These are phyloP conservation scores for Monochamus alternatus DNA, from an alignment of 2,888 invertebrate species.

Conservation along the genomic window DNA sequence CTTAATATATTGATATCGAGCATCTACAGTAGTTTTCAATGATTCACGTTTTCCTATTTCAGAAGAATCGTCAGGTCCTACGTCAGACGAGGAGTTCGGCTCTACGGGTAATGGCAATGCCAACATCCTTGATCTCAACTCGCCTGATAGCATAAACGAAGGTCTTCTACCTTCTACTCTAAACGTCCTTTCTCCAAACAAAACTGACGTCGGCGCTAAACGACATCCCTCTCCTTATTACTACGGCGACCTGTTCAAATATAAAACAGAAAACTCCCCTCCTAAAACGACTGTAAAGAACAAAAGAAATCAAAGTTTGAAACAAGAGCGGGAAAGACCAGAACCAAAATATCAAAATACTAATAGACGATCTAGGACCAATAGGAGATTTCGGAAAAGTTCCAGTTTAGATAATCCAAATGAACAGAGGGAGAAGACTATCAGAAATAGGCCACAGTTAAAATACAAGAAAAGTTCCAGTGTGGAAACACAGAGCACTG, in stretches of 20 bases:
- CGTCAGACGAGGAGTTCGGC: slow-evolving; percentile 69
- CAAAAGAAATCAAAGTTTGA: slow-evolving; percentile 51
- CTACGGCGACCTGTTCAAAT: slow-evolving; percentile 84
- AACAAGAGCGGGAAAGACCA: slow-evolving; percentile 41
- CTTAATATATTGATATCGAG: too few relatives aligned
- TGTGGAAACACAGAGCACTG: slow-evolving; percentile 82
- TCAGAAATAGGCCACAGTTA: slow-evolving; percentile 68
- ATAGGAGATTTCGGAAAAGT: slow-evolving; percentile 64
- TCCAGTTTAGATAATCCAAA: slow-evolving; percentile 63
- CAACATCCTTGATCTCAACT: slow-evolving; percentile 76
- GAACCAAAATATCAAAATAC: slow-evolving; percentile 51
- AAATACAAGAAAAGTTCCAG: slow-evolving; percentile 82
- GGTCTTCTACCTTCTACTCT: slow-evolving; percentile 66
- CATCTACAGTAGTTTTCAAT: background rate
- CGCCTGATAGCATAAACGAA: slow-evolving; percentile 80
- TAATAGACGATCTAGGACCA: slow-evolving; percentile 46
- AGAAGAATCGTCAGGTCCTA: slow-evolving; percentile 69
- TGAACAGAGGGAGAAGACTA: slow-evolving; percentile 55
- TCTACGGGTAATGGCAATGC: slow-evolving; percentile 40
- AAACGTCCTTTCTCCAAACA: slow-evolving; percentile 72
- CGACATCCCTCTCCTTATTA: slow-evolving; percentile 88
- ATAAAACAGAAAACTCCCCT: slow-evolving; percentile 60
- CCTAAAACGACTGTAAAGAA: slow-evolving; percentile 40
- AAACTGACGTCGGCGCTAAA: slow-evolving; percentile 71
- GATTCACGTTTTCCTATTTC: slow-evolving; percentile 50